Base-by-base conservation (phyloP, 2,888 invertebrate genomes). In the Hypena proboscidalis region DNA sequence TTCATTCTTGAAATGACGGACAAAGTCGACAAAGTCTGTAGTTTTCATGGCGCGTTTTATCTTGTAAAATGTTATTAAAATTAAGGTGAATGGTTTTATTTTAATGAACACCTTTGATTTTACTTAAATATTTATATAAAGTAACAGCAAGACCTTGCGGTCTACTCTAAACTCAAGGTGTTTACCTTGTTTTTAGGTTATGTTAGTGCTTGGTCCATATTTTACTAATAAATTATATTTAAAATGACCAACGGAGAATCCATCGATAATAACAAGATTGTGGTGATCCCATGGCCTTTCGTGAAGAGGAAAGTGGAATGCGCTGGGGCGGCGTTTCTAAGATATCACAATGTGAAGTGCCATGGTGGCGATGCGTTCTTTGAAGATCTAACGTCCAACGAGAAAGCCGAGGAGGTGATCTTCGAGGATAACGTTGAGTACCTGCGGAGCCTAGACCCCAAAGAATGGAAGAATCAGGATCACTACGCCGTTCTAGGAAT, bases 401-500 rank as follows among this genome's bases (percentile, higher is more conserved):
- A 89, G 57, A 89, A 91, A 58, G 74, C 84, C 3, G 84, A 87
- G 43, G 90, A 90, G 67, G 78, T 86, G 9, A 75, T 82, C 23
- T 90, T 91, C 49, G 88, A 95, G 52, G 95, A 95, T 63, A 96
- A 97, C 83, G 93, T 97, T 4, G 93, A 94, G 42, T 97, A 97
- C 80, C 91, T 99, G 51, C 92, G 96, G 58, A 96, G 96, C 47
- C 90, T 99, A 56, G 97, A 99, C 86, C 99, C 99, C 1, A 98
- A 97, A 81, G 96, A 98, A 72, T 99, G 98, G 98, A 99, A 98
- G 92, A 94, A 97, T 69, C 99, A 99, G 88, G 99, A 99, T 84
- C 99, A 99, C 83, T 99, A 99, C 85, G 96, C 95, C 21, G 98
- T 99, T 8, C 90, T 99, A 48, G 99, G 99, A 34, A 93, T 99